Base-by-base conservation (phyloP, 2,888 invertebrate genomes). In the Dryadula phaetusa region DNA sequence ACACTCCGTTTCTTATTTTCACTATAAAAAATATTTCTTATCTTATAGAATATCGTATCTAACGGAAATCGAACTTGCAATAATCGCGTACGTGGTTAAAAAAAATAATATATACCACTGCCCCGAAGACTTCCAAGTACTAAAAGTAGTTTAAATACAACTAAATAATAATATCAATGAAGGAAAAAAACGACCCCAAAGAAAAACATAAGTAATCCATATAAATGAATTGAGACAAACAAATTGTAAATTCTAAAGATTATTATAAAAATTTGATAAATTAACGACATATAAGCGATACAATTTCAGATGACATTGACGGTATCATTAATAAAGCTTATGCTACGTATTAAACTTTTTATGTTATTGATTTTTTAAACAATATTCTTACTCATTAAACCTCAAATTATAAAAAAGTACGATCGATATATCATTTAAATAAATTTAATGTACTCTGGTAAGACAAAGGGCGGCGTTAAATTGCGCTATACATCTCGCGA, bases 201-300 rank as follows among this genome's bases (percentile, higher is more conserved):
- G 32, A 16, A 14, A 60, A 58, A 58, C 49, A 49, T 0, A 47
- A 54, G 44, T 73, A 70, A 73, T 72, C 72, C 69, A 62, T 71
- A 73, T 75, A 65, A 74, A 75, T 75, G 75, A 73, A 66, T 49
- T 8, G 61, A 56, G 49, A 16, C 56, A 56, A 66, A 72, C 44
- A 67, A 12, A 22, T 49, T 7, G n/a, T n/a, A n/a, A n/a, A 54
- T 42, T 46, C 44, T 34, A 56, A 46, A 62, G 47, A 54, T 53
- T 54, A 53, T 28, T 66, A 20, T 49, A 34, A 28, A 64, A 64
- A 58, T 49, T 58, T 65, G 56, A 65, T 37, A 65, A 65, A 65
- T 60, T 58, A 60, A 65, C 18, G 37, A 60, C 49, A 49, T 22
- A 16, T 49, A 46, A n/a, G 20, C 42, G 60, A 60, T 32, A 60